These are phyloP conservation scores for Orbicella faveolata DNA, from an alignment of 64 coral and sea anemone species.

Conservation along the genomic window DNA sequence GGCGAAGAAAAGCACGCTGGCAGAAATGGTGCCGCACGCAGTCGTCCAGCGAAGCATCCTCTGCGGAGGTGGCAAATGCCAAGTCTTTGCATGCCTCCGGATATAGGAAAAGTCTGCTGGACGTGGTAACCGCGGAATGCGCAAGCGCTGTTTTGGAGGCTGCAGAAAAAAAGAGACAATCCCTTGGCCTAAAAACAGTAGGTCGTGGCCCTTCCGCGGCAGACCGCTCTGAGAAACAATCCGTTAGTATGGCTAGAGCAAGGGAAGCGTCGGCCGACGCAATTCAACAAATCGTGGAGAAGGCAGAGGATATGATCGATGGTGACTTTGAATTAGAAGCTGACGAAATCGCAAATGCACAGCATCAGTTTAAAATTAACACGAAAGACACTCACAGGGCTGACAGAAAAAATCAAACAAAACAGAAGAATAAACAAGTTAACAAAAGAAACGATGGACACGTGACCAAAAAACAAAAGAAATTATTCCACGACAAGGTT, in stretches of 20 bases:
- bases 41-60: background rate
- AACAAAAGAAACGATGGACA: background rate
- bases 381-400: slow-evolving; percentile 30
- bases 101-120: slow-evolving; percentile 12
- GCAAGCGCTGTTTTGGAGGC: slow-evolving; percentile 15
- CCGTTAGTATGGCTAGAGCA: no score
- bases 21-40: slow-evolving; percentile 7
- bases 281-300: background rate
- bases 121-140: slow-evolving; percentile 33
- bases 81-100: slow-evolving; percentile 24
- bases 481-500: slow-evolving; percentile 21
- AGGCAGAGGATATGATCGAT: slow-evolving; percentile 9
- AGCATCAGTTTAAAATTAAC: slow-evolving; percentile 8
- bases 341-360: slow-evolving; percentile 19
- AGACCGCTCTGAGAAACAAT: no score
- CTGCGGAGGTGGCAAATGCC: slow-evolving; percentile 39
- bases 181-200: no score
- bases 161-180: background rate
- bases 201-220: no score
- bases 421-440: slow-evolving; percentile 4
- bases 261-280: no score
- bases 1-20: slow-evolving; percentile 11
- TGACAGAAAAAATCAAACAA: slow-evolving; percentile 13
- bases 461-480: slow-evolving; percentile 13
- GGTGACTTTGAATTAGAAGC: background rate